These are phyloP conservation scores for Potorous gilbertii DNA, from an alignment of 2,797 vertebrate genomes.

Conservation along the genomic window DNA sequence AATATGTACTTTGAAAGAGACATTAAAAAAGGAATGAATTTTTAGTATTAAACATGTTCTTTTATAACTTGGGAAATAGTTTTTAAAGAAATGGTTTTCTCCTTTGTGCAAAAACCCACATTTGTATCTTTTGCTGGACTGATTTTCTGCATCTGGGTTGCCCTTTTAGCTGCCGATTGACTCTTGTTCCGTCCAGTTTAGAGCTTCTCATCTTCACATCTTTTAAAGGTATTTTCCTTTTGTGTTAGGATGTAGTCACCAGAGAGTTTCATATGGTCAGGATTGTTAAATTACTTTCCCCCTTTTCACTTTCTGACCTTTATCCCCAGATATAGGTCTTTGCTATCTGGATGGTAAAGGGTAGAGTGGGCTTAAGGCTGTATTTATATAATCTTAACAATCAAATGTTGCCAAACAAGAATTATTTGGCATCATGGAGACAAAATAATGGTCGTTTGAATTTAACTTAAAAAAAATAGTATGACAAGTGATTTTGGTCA, in stretches of 20 bases:
- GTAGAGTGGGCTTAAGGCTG: conserved; percentile 78
- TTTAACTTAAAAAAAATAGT: neutral
- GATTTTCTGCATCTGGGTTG: conserved; percentile 51
- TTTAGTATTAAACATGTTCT: conserved; percentile 66
- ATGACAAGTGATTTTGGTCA: neutral
- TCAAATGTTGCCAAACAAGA: conserved; percentile 32
- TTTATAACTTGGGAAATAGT: conserved; percentile 66
- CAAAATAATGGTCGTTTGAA: neutral
- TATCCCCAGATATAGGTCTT: conserved; percentile 53
- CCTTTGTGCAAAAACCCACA: conserved; percentile 75
- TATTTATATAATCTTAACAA: conserved; percentile 48
- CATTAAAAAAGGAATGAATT: conserved; percentile 60
- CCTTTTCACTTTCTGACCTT: conserved; percentile 48
- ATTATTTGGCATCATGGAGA: neutral
- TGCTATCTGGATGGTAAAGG: conserved; percentile 73
- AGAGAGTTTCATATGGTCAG: conserved; percentile 18
- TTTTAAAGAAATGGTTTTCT: conserved; percentile 67
- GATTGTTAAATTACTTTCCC: conserved; percentile 66
- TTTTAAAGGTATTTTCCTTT: neutral
- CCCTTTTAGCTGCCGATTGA: conserved; percentile 58
- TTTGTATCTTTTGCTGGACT: conserved; percentile 71
- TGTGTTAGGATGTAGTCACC: conserved; percentile 28
- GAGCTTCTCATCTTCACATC: neutral
- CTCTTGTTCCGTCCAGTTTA: conserved; percentile 48
- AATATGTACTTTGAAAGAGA: conserved; percentile 76